These are phyloP conservation scores for Sapajus apella DNA, from an alignment of 2,113 vertebrate species.

Conservation along the genomic window DNA sequence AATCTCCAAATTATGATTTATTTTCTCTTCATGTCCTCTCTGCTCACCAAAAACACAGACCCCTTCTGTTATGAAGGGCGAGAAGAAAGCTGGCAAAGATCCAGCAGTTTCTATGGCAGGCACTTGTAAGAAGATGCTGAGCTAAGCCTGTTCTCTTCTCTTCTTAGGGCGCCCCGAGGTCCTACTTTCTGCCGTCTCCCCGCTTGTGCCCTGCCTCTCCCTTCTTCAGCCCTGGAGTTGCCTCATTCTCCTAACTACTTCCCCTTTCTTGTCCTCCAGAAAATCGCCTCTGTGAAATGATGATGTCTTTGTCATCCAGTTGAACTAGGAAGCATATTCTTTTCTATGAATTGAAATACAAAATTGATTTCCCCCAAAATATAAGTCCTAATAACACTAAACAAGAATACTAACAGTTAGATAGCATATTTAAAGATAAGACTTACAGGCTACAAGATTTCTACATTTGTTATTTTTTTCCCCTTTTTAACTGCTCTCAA, in stretches of 20 bases:
- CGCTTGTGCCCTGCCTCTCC: rapidly evolving
- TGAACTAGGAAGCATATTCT: background rate
- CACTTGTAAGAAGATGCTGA: background rate
- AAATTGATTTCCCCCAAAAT: background rate
- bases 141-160: too few relatives aligned
- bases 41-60: background rate
- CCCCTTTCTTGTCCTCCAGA: background rate
- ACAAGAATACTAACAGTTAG: background rate
- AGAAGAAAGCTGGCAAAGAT: background rate
- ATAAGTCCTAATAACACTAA: background rate
- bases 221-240: background rate
- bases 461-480: background rate
- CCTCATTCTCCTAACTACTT: background rate
- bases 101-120: background rate
- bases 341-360: background rate
- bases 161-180: background rate
- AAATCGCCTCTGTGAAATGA: background rate
- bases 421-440: background rate
- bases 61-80: background rate
- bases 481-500: background rate
- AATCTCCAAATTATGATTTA: background rate
- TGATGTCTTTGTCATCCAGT: background rate
- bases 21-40: background rate
- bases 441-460: rapidly evolving
- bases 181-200: background rate